Conservation (phyloP, 2,113 vertebrate species). For the Lepidothrix coronata region DNA sequence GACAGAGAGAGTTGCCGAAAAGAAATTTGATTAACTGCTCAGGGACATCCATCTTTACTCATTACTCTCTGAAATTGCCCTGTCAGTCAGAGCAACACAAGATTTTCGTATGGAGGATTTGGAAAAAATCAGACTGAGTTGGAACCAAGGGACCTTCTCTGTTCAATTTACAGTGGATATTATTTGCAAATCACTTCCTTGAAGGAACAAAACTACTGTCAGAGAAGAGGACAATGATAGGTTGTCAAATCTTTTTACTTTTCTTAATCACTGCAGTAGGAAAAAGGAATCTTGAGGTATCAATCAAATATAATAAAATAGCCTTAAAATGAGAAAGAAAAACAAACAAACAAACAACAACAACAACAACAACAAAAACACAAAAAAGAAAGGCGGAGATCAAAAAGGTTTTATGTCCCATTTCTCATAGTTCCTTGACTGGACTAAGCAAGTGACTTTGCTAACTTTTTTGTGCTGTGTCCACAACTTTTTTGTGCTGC, state of each 20-base stretch:
- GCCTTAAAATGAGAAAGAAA: neutral
- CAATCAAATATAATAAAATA: neutral
- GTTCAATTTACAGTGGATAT: neutral
- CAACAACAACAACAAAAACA: neutral
- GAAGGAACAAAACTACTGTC: neutral
- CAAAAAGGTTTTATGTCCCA: neutral
- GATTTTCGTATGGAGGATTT: neutral
- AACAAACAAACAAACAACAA: too few species aligned
- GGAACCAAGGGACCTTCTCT: neutral
- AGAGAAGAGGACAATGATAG: neutral
- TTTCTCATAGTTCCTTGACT: neutral
- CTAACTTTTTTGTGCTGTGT: too few species aligned
- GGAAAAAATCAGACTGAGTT: neutral
- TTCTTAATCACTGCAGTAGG: neutral
- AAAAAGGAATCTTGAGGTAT: neutral
- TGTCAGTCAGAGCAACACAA: conserved; percentile 23
- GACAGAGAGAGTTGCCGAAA: neutral
- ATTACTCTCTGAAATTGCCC: neutral
- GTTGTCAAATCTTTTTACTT: neutral
- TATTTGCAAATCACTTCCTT: neutral
- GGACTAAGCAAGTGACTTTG: too few species aligned
- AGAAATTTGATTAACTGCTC: conserved; percentile 27
- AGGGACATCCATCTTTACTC: neutral
- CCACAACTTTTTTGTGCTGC: rapidly evolving
- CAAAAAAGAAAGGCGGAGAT: neutral